Base-by-base conservation (phyloP, 2,797 vertebrate genomes). In the Allobates femoralis region DNA sequence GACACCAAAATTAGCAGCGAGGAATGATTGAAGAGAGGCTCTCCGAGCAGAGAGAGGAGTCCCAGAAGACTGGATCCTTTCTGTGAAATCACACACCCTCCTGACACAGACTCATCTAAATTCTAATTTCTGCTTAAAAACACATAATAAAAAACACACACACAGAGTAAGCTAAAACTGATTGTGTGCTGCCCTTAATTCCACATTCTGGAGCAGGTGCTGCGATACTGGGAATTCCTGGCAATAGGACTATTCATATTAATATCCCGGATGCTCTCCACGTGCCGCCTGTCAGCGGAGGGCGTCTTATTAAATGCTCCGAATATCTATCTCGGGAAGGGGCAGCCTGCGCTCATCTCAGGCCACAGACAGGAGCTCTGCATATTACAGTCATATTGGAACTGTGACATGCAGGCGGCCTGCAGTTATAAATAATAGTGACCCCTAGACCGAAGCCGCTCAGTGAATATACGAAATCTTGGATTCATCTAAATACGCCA, bases 1-100 rank as follows among this genome's bases (percentile, higher is more conserved):
- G 97, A 97, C 96, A 98, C 97, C 97, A 97, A 99, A 99, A 99
- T 99, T 99, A 99, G 98, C 97, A 98, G 95, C 95, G 95, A 97
- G 94, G 97, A 98, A 98, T 98, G 97, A 98, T 98, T 97, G 97
- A 98, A 96, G 98, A 97, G 96, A 96, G 96, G 96, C 96, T 97
- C 94, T 87, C 90, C 90, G 95, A 95, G 96, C 96, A 77, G 83
- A 81, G 87, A 77, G 71, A 76, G 77, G 32, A 80, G 78, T 88
- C 87, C 83, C 87, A 50, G 78, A 85, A 85, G 87, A 85, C 83
- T 75, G 78, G 87, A 88, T 88, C 87, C 87, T 88, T 88, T 88
- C 87, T 88, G 87, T 81, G 83, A 88, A 88, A 88, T 81, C 69
- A 94, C 92, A 92, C 91, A 93, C 93, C 92, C 94, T 95, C 94